Conservation (phyloP, 2,113 vertebrate species). For the Edolisoma coerulescens region DNA sequence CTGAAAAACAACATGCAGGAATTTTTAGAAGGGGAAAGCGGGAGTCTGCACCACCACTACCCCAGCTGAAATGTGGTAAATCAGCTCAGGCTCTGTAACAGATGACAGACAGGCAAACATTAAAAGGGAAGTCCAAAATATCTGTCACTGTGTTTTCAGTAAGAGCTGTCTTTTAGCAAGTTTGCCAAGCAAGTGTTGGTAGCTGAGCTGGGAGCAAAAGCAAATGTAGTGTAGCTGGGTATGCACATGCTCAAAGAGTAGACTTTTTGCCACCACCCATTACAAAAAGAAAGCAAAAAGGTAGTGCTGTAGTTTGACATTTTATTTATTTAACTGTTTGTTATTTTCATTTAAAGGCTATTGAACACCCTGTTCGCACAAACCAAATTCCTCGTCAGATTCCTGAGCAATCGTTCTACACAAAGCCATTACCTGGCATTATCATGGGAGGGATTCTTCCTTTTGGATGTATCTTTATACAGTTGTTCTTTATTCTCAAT, state of each 20-base stretch:
- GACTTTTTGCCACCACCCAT: background rate
- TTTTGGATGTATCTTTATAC: slow-evolving; percentile 98
- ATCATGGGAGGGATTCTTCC: slow-evolving; percentile 98
- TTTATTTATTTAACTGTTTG: background rate
- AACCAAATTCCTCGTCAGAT: slow-evolving; percentile 99
- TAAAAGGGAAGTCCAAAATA: background rate
- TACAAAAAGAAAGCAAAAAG: background rate
- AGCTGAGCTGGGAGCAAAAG: background rate
- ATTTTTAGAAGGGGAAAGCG: background rate
- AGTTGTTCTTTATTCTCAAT: slow-evolving; percentile 98
- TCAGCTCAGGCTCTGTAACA: background rate
- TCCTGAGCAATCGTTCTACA: slow-evolving; percentile 97
- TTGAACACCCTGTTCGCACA: slow-evolving; percentile 95
- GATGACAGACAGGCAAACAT: background rate
- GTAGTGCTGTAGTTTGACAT: background rate
- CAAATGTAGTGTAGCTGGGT: background rate
- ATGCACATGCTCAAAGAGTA: background rate
- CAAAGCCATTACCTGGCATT: slow-evolving; percentile 92
- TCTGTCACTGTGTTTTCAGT: background rate
- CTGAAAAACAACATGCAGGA: background rate
- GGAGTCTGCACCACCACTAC: background rate
- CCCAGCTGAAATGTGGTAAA: background rate
- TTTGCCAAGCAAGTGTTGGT: background rate
- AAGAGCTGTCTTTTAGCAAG: background rate
- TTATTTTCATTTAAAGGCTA: slow-evolving; percentile 73